phyloP scores from a whole-genome alignment of 2,888 invertebrate species.

The Apodemia mormo region DNA sequence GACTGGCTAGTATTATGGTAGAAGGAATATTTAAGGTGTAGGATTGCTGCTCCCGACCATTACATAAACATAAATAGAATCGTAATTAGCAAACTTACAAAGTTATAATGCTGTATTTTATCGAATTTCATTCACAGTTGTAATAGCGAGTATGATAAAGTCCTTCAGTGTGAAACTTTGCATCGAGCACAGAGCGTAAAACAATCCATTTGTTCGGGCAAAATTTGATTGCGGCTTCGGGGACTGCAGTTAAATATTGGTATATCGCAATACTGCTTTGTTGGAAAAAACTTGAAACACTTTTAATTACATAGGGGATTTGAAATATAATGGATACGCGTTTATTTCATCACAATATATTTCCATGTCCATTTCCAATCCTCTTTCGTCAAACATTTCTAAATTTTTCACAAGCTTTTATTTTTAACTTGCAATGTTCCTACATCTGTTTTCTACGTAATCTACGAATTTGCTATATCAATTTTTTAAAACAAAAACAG shows the following conservation, averaged over 20 bases:
- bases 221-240: slow-evolving; percentile 32
- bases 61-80: no score
- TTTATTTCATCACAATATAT: background rate
- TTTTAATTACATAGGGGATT: background rate
- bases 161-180: background rate
- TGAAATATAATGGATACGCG: background rate
- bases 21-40: no score
- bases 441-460: no score
- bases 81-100: no score
- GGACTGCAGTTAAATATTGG: slow-evolving; percentile 29
- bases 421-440: no score
- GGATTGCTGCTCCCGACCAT: no score
- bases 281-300: slow-evolving; percentile 10
- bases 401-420: no score
- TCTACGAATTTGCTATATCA: no score
- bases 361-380: background rate
- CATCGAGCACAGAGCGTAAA: background rate
- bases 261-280: slow-evolving; percentile 24
- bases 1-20: no score
- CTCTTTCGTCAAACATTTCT: no score
- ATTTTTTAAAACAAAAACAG: no score
- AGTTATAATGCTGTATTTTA: background rate
- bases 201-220: slow-evolving; percentile 20
- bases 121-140: background rate
- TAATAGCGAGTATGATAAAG: background rate